A percentile compares a stretch with the other conserved stretches of the same genome.
These are phyloP conservation scores for Tichodroma muraria DNA, from an alignment of 2,113 vertebrate genomes.

Conservation along the genomic window DNA sequence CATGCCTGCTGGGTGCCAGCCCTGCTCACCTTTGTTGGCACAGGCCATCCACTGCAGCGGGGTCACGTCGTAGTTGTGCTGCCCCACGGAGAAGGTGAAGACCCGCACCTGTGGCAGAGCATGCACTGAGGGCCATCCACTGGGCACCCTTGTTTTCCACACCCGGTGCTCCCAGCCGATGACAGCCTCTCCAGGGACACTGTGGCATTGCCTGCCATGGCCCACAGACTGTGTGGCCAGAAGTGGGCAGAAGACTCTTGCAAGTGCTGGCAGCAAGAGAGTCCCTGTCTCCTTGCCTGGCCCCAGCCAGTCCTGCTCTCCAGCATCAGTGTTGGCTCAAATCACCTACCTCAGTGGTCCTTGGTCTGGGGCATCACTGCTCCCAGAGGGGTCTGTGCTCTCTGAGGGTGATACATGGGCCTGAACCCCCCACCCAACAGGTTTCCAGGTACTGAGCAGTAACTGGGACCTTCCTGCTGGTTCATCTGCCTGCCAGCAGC, in stretches of 20 bases:
- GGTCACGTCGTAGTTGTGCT: slow-evolving; percentile 98
- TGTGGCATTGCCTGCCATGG: background rate
- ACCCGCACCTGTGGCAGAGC: slow-evolving; percentile 76
- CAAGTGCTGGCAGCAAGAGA: background rate
- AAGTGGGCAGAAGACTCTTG: background rate
- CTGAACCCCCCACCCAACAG: background rate
- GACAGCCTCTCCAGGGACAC: background rate
- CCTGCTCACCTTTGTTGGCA: slow-evolving; percentile 88
- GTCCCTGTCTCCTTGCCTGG: background rate
- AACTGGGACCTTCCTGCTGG: background rate
- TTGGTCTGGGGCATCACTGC: background rate
- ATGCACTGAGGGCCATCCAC: fast-evolving
- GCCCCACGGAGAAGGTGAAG: slow-evolving; percentile 97
- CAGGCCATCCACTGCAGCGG: slow-evolving; percentile 98
- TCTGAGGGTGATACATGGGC: background rate
- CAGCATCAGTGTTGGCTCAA: background rate
- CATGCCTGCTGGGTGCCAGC: fast-evolving
- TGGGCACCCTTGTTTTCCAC: background rate
- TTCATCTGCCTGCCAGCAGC: background rate
- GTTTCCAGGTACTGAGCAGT: background rate
- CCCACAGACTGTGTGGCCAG: fast-evolving
- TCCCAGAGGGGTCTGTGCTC: background rate
- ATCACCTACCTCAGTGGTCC: background rate
- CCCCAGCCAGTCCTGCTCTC: background rate
- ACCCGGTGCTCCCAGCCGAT: fast-evolving